Percentiles rank a stretch among this genome's conserved stretches.
phyloP scores from a whole-genome alignment of 2,113 vertebrate genomes.

The Terrapene triunguis region DNA sequence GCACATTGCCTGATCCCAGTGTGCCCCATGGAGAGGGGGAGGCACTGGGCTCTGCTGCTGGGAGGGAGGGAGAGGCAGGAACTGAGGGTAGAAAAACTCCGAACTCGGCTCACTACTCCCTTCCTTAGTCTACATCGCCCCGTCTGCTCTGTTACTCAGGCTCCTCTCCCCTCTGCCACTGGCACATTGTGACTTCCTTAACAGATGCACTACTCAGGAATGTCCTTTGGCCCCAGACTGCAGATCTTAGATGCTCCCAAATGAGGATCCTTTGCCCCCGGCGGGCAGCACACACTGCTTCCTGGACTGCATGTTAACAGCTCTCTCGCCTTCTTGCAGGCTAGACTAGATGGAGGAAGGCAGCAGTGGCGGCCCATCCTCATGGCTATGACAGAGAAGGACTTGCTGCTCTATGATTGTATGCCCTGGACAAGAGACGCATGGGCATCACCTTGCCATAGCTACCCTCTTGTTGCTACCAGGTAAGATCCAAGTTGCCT shows the following conservation, averaged over 20 bases:
- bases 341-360: conserved; percentile 89
- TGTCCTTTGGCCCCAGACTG: background rate
- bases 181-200: background rate
- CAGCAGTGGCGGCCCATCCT: conserved; percentile 90
- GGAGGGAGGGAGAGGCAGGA: background rate
- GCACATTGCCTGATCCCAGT: background rate
- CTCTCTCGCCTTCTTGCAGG: conserved; percentile 67
- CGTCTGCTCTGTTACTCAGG: no score
- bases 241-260: background rate
- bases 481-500: conserved; percentile 79
- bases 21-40: background rate
- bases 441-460: conserved; percentile 92
- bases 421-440: conserved; percentile 93
- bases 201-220: background rate
- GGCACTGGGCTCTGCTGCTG: background rate
- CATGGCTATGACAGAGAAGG: conserved; percentile 95
- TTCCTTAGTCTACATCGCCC: background rate
- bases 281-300: background rate
- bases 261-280: background rate
- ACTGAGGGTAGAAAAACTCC: background rate
- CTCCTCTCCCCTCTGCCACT: no score
- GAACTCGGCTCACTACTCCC: background rate
- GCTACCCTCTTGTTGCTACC: conserved; percentile 93
- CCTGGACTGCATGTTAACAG: background rate
- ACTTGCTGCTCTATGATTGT: conserved; percentile 92